Percentiles rank a stretch among this genome's conserved stretches.
Evolutionary conservation across 2,797 vertebrate genomes (phyloP).

Genomic region (Lates japonicus): DNA sequence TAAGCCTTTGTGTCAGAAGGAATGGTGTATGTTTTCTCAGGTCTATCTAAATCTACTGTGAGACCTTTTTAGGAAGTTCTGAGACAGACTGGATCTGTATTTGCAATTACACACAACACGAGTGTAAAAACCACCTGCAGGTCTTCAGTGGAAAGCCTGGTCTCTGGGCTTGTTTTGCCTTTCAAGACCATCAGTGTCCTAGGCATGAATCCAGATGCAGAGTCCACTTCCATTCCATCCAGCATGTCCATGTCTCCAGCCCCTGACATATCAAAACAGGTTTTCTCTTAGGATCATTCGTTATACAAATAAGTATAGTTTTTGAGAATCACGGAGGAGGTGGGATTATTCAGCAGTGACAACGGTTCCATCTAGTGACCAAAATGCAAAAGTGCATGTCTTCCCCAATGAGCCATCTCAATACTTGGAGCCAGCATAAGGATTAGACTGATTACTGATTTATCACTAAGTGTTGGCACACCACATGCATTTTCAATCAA

Average conservation of each 20-base stretch:
- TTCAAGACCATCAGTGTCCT: slow-evolving; percentile 86
- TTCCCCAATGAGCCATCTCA: not conserved
- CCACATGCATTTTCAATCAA: not conserved
- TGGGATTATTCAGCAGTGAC: slow-evolving; percentile 48
- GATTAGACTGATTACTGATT: not conserved
- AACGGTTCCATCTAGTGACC: slow-evolving; percentile 81
- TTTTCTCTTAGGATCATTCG: slow-evolving; percentile 26
- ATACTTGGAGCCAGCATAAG: not conserved
- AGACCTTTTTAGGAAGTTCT: not conserved
- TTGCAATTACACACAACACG: too few species aligned
- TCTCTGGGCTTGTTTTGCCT: slow-evolving; percentile 91
- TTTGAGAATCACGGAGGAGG: not conserved
- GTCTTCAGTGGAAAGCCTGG: slow-evolving; percentile 91
- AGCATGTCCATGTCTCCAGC: slow-evolving; percentile 72
- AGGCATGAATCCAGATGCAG: slow-evolving; percentile 70
- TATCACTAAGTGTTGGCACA: not conserved
- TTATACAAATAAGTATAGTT: not conserved
- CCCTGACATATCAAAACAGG: slow-evolving; percentile 52
- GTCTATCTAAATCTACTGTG: not conserved
- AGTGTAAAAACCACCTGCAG: slow-evolving; percentile 87
- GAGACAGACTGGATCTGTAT: not conserved
- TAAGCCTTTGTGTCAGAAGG: not conserved
- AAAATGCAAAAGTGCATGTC: slow-evolving; percentile 40
- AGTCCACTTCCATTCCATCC: slow-evolving; percentile 81
- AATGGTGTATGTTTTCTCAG: not conserved